Percentiles rank a stretch among this genome's conserved stretches.
Conservation (phyloP, 1,140 invertebrate genomes). For the Maconellicoccus hirsutus region DNA sequence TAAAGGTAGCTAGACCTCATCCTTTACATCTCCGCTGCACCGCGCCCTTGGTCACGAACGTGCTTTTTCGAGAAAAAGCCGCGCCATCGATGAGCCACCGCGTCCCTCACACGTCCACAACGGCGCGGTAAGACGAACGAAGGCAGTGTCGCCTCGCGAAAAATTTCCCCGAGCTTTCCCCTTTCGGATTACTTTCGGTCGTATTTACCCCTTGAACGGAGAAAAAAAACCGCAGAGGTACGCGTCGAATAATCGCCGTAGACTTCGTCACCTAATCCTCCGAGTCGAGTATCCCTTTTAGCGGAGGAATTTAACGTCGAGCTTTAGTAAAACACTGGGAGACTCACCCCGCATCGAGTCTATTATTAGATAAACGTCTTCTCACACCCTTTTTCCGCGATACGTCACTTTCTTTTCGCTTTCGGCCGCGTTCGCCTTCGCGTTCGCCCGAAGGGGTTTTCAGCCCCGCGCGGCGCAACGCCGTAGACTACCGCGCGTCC, state of each 20-base stretch:
- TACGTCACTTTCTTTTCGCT: constrained; percentile 13
- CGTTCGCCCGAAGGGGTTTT: background rate
- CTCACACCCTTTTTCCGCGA: constrained; percentile 11
- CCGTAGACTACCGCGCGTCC: too few relatives aligned
- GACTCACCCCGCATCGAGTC: background rate
- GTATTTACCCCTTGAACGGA: too few relatives aligned
- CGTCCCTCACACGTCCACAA: background rate
- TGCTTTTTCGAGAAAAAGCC: background rate
- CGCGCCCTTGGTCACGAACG: background rate
- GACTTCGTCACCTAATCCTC: too few relatives aligned
- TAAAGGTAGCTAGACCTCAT: constrained; percentile 18
- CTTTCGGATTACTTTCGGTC: too few relatives aligned
- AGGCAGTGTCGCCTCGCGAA: background rate
- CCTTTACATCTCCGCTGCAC: background rate
- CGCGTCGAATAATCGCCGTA: too few relatives aligned
- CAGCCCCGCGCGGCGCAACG: too few relatives aligned
- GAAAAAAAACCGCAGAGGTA: too few relatives aligned
- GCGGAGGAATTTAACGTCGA: too few relatives aligned
- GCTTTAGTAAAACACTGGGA: background rate
- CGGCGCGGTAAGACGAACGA: background rate
- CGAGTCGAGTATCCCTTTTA: too few relatives aligned
- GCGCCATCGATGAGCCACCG: background rate
- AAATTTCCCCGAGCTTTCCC: too few relatives aligned
- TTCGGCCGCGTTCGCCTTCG: background rate
- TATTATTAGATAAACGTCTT: constrained; percentile 21